Evolutionary conservation across 2,888 invertebrate genomes (phyloP), one percentile per base, ranked within the genome.

Genomic region (Linyphia triangularis): DNA sequence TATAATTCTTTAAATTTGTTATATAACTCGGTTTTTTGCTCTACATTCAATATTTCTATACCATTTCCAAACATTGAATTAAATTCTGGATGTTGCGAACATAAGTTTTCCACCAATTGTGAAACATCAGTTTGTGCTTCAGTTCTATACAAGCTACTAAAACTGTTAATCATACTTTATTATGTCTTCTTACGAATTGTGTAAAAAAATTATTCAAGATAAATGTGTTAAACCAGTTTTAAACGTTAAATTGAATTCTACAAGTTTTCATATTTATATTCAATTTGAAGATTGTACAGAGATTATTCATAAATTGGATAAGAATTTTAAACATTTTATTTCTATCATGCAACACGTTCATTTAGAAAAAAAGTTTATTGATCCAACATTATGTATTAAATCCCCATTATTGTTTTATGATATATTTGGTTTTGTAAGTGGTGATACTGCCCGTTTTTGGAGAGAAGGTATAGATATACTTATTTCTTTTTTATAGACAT

Each of bases 401-500:
- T 26, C 72, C 1, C 51, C 51, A n/a, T 10, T 72, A 4, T n/a
- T 24, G 1, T 72, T 4, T 51, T 57, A 13, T 72, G 13, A 72
- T 28, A 13, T 72, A 6, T 72, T 72, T 57, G 72, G 72, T 4
- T 57, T 72, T 28, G 72, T 57, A 2, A 10, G 1, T 13, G 26
- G 24, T 16, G 72, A 72, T 72, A 28, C 19, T 3, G 72, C 19
- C n/a, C 40, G 16, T 22, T 72, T 72, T 43, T 28, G 13, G n/a
- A 0, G 9, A n/a, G 28, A 37, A 51, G 59, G 19, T 59, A 26
- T 33, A 28, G 75, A 75, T 7, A n/a, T 75, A 4, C 13, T 75
- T 33, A 75, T 33, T 59, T 75, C 13, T 59, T 75, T 75, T 75
- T 75, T n/a, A n/a, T n/a, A n/a, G n/a, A n/a, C 75, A 75, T 75